Percentiles rank a stretch among this genome's conserved stretches.
These are phyloP conservation scores for Paramisgurnus dabryanus DNA, from an alignment of 2,113 vertebrate genomes.

Conservation along the genomic window DNA sequence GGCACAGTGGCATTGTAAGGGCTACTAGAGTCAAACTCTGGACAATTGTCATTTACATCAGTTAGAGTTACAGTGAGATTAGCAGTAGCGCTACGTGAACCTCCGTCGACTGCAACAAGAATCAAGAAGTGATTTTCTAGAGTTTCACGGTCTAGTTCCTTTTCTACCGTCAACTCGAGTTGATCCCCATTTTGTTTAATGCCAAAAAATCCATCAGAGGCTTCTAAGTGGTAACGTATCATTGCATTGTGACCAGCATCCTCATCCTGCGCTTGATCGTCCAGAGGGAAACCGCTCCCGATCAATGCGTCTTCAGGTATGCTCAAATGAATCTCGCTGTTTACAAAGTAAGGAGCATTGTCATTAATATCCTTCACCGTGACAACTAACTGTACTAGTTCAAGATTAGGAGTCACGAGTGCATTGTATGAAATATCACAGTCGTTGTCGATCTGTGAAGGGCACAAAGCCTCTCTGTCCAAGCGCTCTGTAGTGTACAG, in stretches of 20 bases:
- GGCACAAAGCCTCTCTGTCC: slow-evolving; percentile 72
- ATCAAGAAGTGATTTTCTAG: slow-evolving; percentile 63
- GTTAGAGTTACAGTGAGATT: slow-evolving; percentile 69
- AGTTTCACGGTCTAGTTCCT: slow-evolving; percentile 69
- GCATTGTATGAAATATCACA: slow-evolving; percentile 66
- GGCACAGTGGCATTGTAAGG: slow-evolving; percentile 59
- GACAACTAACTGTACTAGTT: slow-evolving; percentile 68
- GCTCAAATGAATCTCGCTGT: slow-evolving; percentile 62
- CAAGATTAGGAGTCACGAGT: slow-evolving; percentile 61
- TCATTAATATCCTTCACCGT: slow-evolving; percentile 76
- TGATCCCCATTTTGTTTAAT: slow-evolving; percentile 54
- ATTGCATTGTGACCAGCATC: slow-evolving; percentile 69
- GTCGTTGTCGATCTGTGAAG: slow-evolving; percentile 55
- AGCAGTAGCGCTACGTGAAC: slow-evolving; percentile 62
- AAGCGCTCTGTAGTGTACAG: slow-evolving; percentile 71
- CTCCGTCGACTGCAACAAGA: slow-evolving; percentile 67
- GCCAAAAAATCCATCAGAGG: slow-evolving; percentile 62
- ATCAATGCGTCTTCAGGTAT: slow-evolving; percentile 68
- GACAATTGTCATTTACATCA: slow-evolving; percentile 78
- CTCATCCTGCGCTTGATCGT: slow-evolving; percentile 68
- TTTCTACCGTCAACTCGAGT: slow-evolving; percentile 64
- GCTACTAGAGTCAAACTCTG: slow-evolving; percentile 65
- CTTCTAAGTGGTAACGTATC: slow-evolving; percentile 67
- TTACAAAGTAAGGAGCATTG: slow-evolving; percentile 72
- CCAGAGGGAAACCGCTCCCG: slow-evolving; percentile 66